phyloP scores from a whole-genome alignment of 2,113 vertebrate genomes.

The Phoxinus phoxinus region DNA sequence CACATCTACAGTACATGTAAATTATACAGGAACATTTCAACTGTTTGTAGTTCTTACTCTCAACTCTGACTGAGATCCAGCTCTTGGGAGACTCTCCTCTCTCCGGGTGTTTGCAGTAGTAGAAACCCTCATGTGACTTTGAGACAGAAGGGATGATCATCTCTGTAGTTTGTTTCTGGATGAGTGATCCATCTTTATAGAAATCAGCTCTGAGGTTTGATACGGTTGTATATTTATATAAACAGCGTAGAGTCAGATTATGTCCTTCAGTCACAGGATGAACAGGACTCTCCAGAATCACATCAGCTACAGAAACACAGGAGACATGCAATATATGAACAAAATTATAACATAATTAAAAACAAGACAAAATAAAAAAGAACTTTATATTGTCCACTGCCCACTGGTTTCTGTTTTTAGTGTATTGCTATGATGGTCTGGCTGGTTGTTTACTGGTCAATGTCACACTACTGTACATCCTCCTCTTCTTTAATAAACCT shows the following conservation, averaged over 20 bases:
- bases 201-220: constrained; percentile 28
- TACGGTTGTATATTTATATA: accelerated
- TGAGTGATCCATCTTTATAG: constrained; percentile 43
- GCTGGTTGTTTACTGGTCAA: no score
- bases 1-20: background rate
- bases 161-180: constrained; percentile 34
- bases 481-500: background rate
- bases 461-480: no score
- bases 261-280: constrained; percentile 49
- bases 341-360: no score
- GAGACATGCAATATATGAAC: no score
- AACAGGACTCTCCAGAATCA: constrained; percentile 49
- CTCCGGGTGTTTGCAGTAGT: constrained; percentile 35
- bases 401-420: no score
- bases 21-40: background rate
- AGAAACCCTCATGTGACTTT: constrained; percentile 43
- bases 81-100: constrained; percentile 29
- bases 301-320: constrained; percentile 10
- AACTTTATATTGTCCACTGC: no score
- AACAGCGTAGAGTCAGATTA: constrained; percentile 44
- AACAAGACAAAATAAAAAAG: no score
- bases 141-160: constrained; percentile 39
- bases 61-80: constrained; percentile 48
- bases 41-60: background rate
- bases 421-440: no score